Evolutionary conservation across 2,797 vertebrate species (phyloP).

Genomic region (Leucoraja ocellata): DNA sequence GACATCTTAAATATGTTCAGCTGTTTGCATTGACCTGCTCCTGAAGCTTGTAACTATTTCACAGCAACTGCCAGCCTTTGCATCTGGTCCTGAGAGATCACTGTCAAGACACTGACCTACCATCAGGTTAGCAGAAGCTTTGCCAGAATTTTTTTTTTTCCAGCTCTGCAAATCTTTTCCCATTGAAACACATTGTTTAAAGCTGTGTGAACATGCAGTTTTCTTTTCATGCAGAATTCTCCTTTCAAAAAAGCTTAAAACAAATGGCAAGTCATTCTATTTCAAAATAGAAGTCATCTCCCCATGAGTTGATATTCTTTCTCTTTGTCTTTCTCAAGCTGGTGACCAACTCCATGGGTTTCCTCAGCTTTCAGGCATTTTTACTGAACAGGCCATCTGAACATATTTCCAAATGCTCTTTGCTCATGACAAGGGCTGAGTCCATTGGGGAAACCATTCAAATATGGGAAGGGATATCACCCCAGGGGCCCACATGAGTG

Average conservation of each 20-base stretch:
- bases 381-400: too few species aligned
- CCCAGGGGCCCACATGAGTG: too few species aligned
- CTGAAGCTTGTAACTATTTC: not conserved
- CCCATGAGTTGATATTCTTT: not conserved
- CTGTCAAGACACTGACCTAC: slow-evolving; percentile 10
- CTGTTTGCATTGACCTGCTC: slow-evolving; percentile 21
- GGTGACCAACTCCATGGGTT: not conserved
- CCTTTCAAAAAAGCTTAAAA: not conserved
- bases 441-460: too few species aligned
- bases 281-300: not conserved
- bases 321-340: not conserved
- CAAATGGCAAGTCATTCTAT: not conserved
- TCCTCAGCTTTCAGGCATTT: not conserved
- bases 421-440: not conserved
- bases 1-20: slow-evolving; percentile 26
- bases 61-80: not conserved
- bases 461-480: too few species aligned
- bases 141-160: not conserved
- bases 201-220: not conserved
- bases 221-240: not conserved
- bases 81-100: slow-evolving; percentile 13
- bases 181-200: not conserved
- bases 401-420: not conserved
- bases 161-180: not conserved
- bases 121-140: not conserved